Base-by-base conservation (phyloP, 2,113 vertebrate species). In the Cyprinodon variegatus region DNA sequence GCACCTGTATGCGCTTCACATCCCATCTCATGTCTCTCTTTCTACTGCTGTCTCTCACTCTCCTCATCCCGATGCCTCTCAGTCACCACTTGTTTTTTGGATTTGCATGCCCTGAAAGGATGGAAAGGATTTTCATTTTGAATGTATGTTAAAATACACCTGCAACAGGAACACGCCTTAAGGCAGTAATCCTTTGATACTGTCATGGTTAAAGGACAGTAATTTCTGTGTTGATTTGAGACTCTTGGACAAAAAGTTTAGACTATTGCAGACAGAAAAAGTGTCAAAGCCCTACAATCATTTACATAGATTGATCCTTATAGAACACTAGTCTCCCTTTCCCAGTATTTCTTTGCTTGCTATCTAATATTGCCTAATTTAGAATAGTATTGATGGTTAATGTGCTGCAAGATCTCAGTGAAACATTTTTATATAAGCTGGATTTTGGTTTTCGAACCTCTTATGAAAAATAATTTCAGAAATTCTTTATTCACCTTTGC, bases 1-100 rank as follows among this genome's bases (percentile, higher is more conserved):
- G 87, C 89, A 91, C 89, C 87, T 91, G 89, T 64, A 83, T 77
- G 84, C 84, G 78, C 82, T 88, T 85, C 84, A 86, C 45, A 9
- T 83, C 80, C 78, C 82, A 82, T 86, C 85, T 76, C 71, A 14
- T 82, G 72, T 46, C 48, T 57, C 45, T 62, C 61, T 5, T 63
- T 1, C 17, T 65, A 66, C 17, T n/a, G 50, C 50, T 20, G 17
- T 57, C 50, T 20, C 70, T 38, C 39, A 15, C 15, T 22, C 68
- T 62, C 48, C 66, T 10, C 11, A 50, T 64, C 66, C 9, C n/a
- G 1, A 4, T 4, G 5, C 59, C 82, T 81, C 79, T 72, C 66
- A 61, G 59, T 74, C 9, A 45, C 61, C 71, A 70, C 81, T 82
- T 13, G 38, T 67, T 65, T 66, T 48, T 76, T 70, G 68, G 39